phyloP scores from a whole-genome alignment of 2,113 vertebrate species.

The Ammodytes marinus region DNA sequence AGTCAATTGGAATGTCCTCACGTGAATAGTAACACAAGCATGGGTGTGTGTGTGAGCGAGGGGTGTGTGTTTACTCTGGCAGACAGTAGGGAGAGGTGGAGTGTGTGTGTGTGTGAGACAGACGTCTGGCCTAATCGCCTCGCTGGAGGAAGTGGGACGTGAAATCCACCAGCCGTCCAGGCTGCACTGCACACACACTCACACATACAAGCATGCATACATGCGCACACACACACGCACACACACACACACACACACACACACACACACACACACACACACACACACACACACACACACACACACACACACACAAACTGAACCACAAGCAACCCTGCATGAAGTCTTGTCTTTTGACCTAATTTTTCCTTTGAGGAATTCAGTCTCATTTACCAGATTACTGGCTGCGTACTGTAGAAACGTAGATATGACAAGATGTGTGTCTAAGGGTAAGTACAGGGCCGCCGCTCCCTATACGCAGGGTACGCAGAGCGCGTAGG shows the following conservation, averaged over 20 bases:
- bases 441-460: too few relatives aligned
- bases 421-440: background rate
- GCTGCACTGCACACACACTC: constrained; percentile 23
- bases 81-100: constrained; percentile 45
- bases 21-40: constrained; percentile 1
- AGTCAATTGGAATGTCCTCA: constrained; percentile 23
- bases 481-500: too few relatives aligned
- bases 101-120: constrained; percentile 65
- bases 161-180: constrained; percentile 79
- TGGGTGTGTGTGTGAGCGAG: constrained; percentile 10
- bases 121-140: constrained; percentile 83
- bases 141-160: constrained; percentile 82
- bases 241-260: constrained; percentile 34
- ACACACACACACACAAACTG: constrained; percentile 30
- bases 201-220: constrained; percentile 15
- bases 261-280: constrained; percentile 20
- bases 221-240: constrained; percentile 29
- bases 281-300: constrained; percentile 31
- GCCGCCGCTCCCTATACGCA: too few relatives aligned
- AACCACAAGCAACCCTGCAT: constrained; percentile 37
- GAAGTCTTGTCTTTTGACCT: constrained; percentile 47
- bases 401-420: background rate
- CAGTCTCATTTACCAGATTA: constrained; percentile 7
- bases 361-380: constrained; percentile 65
- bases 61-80: constrained; percentile 48